Conservation (phyloP, 1,140 invertebrate species). For the Trichogramma pretiosum region DNA sequence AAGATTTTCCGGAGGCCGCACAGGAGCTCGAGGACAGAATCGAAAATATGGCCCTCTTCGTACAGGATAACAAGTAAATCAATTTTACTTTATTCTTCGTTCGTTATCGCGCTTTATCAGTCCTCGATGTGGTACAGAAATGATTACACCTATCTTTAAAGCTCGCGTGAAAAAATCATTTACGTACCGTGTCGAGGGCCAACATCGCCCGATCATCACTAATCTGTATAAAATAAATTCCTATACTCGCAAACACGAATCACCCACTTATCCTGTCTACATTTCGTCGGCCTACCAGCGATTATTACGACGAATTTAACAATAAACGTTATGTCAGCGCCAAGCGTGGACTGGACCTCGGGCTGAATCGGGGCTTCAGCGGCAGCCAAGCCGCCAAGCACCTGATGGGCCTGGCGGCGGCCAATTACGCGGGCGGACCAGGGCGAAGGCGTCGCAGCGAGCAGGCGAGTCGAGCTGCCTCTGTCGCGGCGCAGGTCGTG, state of each 20-base stretch:
- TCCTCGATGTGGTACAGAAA: too few species aligned
- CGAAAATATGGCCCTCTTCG: constrained; percentile 32
- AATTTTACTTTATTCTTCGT: background rate
- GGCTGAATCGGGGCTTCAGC: constrained; percentile 76
- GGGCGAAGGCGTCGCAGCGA: constrained; percentile 69
- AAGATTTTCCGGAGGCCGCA: constrained; percentile 46
- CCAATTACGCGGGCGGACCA: constrained; percentile 78
- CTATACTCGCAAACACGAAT: too few species aligned
- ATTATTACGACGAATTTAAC: too few species aligned
- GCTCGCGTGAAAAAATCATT: background rate
- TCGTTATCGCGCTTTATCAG: too few species aligned
- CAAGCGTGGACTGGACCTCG: constrained; percentile 72
- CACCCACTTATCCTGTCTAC: too few species aligned
- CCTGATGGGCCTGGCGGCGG: constrained; percentile 76
- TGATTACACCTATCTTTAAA: background rate
- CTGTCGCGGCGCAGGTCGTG: too few species aligned
- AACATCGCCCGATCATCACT: too few species aligned
- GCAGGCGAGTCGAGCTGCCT: too few species aligned
- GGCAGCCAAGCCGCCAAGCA: constrained; percentile 83
- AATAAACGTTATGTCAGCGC: constrained; percentile 58
- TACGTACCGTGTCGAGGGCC: background rate
- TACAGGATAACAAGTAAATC: constrained; percentile 39
- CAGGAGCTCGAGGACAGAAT: constrained; percentile 52
- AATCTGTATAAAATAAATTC: too few species aligned
- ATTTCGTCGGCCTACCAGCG: too few species aligned